Evolutionary conservation across 2,888 invertebrate species (phyloP), one percentile per base, ranked within the genome.

Genomic region (Ophion slaviceki): DNA sequence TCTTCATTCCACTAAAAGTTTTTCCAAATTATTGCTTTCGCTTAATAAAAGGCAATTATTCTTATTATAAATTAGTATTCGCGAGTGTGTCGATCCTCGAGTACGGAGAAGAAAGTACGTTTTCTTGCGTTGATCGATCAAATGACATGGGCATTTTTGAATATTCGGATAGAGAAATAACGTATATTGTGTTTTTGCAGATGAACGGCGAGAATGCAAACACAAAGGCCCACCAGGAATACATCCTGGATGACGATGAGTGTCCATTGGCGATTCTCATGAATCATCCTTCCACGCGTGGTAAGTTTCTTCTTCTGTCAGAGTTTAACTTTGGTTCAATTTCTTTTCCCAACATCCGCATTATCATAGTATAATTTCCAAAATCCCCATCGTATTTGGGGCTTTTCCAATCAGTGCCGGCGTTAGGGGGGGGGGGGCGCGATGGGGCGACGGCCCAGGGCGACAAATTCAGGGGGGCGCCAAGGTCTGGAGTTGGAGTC

Each of bases 201-300:
- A 94, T 94, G 82, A 94, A 94, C 86, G 93, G 94, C 80, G 94
- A 94, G 86, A 95, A 94, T 83, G 94, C 94, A 61, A 93, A 92
- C 86, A 95, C 96, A 89, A 95, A 96, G 71, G 96, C 96, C 89
- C 96, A 96, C 92, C 96, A 97, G 24, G 99, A 99, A 94, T 98
- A 98, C 94, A 97, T 99, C 89, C 95, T 99, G 89, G 98, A 99
- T 94, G 99, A 99, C 93, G 98, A 99, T 94, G 99, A 99, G 94
- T 99, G 99, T 94, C 99, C 99, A 66, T 95, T 99, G 87, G 98
- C 98, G 75, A 98, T 99, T 92, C 95, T 98, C 87, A 97, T 98
- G 97, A 98, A 98, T 94, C 97, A 98, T 94, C 97, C 97, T 87
- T 96, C 96, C 89, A 97, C 97, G 76, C 96, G 96, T 94, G 98